These are phyloP conservation scores for Helicolenus hilgendorfi DNA, from an alignment of 2,797 vertebrate species.

Conservation along the genomic window DNA sequence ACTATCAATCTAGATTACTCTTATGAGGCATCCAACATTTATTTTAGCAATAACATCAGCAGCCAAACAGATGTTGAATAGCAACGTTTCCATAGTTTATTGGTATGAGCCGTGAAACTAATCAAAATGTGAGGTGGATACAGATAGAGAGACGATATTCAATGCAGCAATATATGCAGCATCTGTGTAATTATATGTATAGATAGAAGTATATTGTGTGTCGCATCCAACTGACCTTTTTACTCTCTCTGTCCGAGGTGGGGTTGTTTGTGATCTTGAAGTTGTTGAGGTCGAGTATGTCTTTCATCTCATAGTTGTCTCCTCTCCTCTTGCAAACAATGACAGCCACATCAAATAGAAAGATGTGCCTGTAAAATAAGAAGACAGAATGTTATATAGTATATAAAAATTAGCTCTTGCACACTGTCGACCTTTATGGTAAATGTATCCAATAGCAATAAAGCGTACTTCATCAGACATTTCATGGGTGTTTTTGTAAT, in stretches of 20 bases:
- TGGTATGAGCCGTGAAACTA: neutral
- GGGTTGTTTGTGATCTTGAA: slow-evolving; percentile 97
- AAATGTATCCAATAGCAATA: neutral
- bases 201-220: neutral
- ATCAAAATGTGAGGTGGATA: neutral
- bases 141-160: neutral
- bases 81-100: neutral
- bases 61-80: slow-evolving; percentile 9
- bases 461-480: neutral
- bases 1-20: neutral
- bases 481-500: neutral
- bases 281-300: slow-evolving; percentile 95
- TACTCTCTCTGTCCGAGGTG: slow-evolving; percentile 94
- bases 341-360: slow-evolving; percentile 95
- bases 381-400: neutral
- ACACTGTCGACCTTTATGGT: neutral
- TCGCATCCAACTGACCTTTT: slow-evolving; percentile 90
- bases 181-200: neutral
- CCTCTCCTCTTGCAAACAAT: slow-evolving; percentile 96
- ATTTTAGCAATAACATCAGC: slow-evolving; percentile 2
- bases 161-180: neutral
- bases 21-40: neutral
- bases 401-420: neutral
- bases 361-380: slow-evolving; percentile 92
- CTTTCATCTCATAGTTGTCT: slow-evolving; percentile 98